These are phyloP conservation scores for Smithornis capensis DNA, from an alignment of 2,113 vertebrate genomes.

Conservation along the genomic window DNA sequence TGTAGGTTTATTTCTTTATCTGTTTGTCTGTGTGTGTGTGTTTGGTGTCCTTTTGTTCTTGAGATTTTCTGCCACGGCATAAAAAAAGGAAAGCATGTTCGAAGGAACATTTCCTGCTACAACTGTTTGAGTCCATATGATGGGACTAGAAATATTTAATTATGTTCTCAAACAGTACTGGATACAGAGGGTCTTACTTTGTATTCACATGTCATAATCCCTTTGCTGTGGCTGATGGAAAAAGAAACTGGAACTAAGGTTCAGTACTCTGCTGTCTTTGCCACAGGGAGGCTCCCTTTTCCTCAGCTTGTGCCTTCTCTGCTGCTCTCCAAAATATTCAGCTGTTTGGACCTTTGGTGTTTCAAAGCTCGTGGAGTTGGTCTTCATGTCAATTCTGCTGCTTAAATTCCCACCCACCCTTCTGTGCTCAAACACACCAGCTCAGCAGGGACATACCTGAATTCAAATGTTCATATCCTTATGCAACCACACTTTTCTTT, in stretches of 20 bases:
- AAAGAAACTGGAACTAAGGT: neutral
- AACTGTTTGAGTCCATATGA: neutral
- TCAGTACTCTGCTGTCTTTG: neutral
- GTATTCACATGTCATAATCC: neutral
- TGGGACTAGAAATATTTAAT: neutral
- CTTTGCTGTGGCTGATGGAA: neutral
- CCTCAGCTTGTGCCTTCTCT: neutral
- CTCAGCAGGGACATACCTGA: neutral
- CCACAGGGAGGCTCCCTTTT: neutral
- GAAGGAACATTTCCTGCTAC: neutral
- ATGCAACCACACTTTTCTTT: neutral
- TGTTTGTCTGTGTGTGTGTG: accelerated
- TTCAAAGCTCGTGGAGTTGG: neutral
- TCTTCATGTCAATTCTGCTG: neutral
- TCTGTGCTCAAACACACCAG: too few relatives aligned
- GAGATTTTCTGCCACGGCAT: neutral
- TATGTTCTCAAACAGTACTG: neutral
- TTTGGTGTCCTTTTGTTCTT: neutral
- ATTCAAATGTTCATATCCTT: neutral
- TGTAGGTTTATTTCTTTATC: neutral
- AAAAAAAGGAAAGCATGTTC: neutral
- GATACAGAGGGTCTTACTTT: neutral
- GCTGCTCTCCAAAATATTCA: neutral
- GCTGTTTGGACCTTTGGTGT: neutral
- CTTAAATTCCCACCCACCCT: neutral